These are phyloP conservation scores for Patagioenas fasciata DNA, from an alignment of 2,113 vertebrate genomes.

Conservation along the genomic window DNA sequence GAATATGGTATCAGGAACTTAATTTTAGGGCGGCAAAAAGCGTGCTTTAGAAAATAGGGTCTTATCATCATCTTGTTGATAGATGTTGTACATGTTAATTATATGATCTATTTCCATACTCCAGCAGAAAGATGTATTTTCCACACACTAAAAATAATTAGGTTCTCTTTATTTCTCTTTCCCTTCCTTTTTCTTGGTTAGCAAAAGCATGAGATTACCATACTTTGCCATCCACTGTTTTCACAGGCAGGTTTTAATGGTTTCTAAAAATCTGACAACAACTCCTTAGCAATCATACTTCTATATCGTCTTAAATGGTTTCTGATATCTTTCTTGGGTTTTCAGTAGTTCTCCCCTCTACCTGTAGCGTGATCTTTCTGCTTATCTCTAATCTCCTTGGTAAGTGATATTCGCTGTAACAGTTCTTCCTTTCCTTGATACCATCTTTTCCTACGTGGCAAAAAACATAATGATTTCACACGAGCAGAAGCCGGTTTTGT, in stretches of 20 bases:
- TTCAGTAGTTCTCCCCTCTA: constrained; percentile 44
- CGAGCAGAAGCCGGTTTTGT: constrained; percentile 65
- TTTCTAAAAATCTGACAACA: constrained; percentile 13
- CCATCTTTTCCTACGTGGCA: constrained; percentile 61
- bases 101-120: neutral
- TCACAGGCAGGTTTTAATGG: constrained; percentile 3
- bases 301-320: neutral
- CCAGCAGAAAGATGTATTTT: neutral
- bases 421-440: constrained; percentile 66
- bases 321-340: constrained; percentile 12
- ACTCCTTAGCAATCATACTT: neutral
- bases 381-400: constrained; percentile 68
- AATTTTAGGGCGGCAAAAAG: neutral
- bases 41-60: neutral
- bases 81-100: neutral
- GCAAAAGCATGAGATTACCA: neutral
- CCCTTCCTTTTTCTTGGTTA: constrained; percentile 5
- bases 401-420: constrained; percentile 65
- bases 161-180: neutral
- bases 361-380: constrained; percentile 55
- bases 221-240: neutral
- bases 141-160: neutral
- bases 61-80: neutral
- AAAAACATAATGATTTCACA: constrained; percentile 68
- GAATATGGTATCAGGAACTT: neutral